Evolutionary conservation across 2,888 invertebrate species (phyloP).

Genomic region (Xanthia icteritia): DNA sequence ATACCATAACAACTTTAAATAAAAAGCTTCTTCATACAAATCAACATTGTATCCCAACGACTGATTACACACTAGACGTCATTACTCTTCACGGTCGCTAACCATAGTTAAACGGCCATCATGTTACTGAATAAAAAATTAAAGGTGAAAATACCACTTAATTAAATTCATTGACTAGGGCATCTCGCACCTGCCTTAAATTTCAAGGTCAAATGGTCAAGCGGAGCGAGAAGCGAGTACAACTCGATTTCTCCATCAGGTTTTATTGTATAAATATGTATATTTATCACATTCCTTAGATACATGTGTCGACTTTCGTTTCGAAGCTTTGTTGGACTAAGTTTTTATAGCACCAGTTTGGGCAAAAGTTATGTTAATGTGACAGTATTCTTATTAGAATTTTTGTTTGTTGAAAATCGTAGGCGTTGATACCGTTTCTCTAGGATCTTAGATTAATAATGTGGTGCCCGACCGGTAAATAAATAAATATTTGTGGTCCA

Average conservation of each 20-base stretch:
- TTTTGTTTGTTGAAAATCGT: conserved; percentile 56
- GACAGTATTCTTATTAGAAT: conserved; percentile 61
- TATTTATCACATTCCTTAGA: conserved; percentile 79
- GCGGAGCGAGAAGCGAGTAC: conserved; percentile 66
- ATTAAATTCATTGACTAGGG: conserved; percentile 65
- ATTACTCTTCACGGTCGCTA: conserved; percentile 37
- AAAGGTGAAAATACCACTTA: conserved; percentile 58
- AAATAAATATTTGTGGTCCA: conserved; percentile 24
- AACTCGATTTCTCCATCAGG: conserved; percentile 83
- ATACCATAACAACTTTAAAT: conserved; percentile 3
- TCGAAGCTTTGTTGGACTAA: conserved; percentile 58
- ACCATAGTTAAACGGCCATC: conserved; percentile 11
- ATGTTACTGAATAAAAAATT: conserved; percentile 17
- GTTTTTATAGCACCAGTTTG: conserved; percentile 66
- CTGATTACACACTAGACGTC: conserved; percentile 24
- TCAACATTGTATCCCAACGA: conserved; percentile 6
- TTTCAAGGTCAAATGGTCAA: conserved; percentile 85
- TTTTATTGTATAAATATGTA: conserved; percentile 79
- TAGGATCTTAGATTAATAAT: conserved; percentile 49
- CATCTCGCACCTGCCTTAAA: conserved; percentile 72
- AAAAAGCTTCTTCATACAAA: conserved; percentile 30
- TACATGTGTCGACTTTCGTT: conserved; percentile 68
- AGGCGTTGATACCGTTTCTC: conserved; percentile 56
- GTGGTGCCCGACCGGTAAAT: conserved; percentile 29
- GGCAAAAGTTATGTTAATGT: conserved; percentile 67